These are phyloP conservation scores for Amphiprion ocellaris DNA, from an alignment of 2,113 vertebrate genomes.

Conservation along the genomic window DNA sequence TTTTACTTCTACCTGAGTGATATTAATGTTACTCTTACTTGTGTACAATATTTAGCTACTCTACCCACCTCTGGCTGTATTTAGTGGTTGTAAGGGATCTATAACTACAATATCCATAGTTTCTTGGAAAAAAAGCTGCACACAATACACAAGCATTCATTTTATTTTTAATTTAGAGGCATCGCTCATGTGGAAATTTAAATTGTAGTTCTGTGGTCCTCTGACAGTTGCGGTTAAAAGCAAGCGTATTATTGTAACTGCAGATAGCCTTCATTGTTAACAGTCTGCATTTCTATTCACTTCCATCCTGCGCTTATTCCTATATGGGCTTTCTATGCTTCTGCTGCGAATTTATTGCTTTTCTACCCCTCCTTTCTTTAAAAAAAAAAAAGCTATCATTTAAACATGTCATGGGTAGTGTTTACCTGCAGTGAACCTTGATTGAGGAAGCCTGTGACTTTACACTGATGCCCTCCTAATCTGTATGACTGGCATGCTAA, in stretches of 20 bases:
- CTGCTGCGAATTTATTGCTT: constrained; percentile 52
- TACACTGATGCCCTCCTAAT: constrained; percentile 87
- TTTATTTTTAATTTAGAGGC: constrained; percentile 17
- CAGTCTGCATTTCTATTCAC: constrained; percentile 36
- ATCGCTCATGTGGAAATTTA: constrained; percentile 32
- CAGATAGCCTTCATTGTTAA: constrained; percentile 36
- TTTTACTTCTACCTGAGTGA: no score
- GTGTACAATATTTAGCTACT: no score
- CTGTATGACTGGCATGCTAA: constrained; percentile 87
- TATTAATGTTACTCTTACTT: no score
- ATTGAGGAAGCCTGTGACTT: constrained; percentile 84
- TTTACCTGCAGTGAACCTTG: constrained; percentile 86
- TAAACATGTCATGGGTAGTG: constrained; percentile 80
- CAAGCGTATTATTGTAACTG: constrained; percentile 36
- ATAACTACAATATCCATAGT: constrained; percentile 3
- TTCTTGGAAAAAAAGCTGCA: background rate
- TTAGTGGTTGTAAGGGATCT: constrained; percentile 4
- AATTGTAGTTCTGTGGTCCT: constrained; percentile 19
- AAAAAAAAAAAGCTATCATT: constrained; percentile 72
- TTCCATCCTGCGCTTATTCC: constrained; percentile 38
- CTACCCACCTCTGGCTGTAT: background rate
- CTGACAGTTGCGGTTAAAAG: constrained; percentile 42
- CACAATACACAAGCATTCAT: constrained; percentile 1
- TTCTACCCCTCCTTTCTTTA: constrained; percentile 7
- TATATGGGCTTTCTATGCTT: constrained; percentile 38